Percentiles rank a stretch among this genome's conserved stretches.
phyloP scores from a whole-genome alignment of 2,113 vertebrate species.

The Epinephelus lanceolatus region DNA sequence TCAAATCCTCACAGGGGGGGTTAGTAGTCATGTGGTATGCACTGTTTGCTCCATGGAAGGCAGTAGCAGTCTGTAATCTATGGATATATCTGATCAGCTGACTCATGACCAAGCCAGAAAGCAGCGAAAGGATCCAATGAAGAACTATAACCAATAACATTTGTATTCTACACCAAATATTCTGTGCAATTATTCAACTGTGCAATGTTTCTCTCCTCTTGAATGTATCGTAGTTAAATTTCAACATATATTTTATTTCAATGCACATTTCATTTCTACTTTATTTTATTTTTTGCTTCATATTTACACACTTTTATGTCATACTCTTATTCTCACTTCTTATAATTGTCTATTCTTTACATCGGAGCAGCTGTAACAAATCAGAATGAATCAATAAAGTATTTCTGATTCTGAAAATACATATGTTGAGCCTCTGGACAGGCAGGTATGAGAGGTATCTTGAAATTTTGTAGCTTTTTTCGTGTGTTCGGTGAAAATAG shows the following conservation, averaged over 20 bases:
- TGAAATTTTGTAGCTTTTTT: background rate
- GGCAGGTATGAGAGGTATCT: background rate
- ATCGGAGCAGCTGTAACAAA: no score
- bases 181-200: background rate
- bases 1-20: constrained; percentile 19
- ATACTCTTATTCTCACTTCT: no score
- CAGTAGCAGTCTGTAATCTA: background rate
- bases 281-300: no score
- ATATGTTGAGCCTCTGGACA: background rate
- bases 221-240: no score
- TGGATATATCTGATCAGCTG: background rate
- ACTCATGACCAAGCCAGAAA: background rate
- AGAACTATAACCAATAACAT: background rate
- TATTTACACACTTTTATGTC: no score
- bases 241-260: no score
- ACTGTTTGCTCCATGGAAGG: background rate
- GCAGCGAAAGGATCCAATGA: background rate
- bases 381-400: no score
- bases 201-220: no score
- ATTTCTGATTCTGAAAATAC: no score
- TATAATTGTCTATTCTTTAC: no score
- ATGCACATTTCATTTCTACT: no score
- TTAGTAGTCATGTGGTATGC: background rate
- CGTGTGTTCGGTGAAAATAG: background rate
- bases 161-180: background rate